phyloP scores from a whole-genome alignment of 2,113 vertebrate genomes.

The Chloebia gouldiae region DNA sequence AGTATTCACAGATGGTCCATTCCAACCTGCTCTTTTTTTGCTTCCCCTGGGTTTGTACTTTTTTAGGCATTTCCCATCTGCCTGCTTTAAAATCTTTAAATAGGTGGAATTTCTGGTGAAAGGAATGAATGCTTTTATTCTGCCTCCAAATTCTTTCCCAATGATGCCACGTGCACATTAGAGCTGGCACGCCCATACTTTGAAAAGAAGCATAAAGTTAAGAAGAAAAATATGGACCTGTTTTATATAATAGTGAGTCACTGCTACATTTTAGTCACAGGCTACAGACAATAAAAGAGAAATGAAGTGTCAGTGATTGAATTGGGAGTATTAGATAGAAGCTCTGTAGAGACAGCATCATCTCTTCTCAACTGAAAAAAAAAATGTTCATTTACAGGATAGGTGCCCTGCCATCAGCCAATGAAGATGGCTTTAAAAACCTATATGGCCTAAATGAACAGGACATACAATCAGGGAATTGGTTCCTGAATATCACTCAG shows the following conservation, averaged over 20 bases:
- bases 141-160: conserved; percentile 42
- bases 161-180: conserved; percentile 10
- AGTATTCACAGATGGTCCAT: conserved; percentile 50
- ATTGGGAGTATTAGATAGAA: background rate
- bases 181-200: conserved; percentile 1
- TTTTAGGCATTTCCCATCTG: conserved; percentile 42
- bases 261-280: background rate
- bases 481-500: background rate
- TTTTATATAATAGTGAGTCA: conserved; percentile 22
- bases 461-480: background rate
- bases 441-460: background rate
- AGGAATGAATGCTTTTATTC: conserved; percentile 26
- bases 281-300: background rate
- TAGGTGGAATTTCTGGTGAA: conserved; percentile 39
- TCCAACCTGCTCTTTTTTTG: conserved; percentile 44
- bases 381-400: background rate
- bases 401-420: background rate
- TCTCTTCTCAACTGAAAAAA: background rate
- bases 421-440: background rate
- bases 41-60: background rate
- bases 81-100: conserved; percentile 35
- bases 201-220: conserved; percentile 20
- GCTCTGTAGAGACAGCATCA: background rate
- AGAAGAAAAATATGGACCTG: conserved; percentile 17
- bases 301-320: background rate